A percentile compares a stretch with the other conserved stretches of the same genome.
Conservation (phyloP, 2,888 invertebrate species). For the Pseudolycoriella hygida region DNA sequence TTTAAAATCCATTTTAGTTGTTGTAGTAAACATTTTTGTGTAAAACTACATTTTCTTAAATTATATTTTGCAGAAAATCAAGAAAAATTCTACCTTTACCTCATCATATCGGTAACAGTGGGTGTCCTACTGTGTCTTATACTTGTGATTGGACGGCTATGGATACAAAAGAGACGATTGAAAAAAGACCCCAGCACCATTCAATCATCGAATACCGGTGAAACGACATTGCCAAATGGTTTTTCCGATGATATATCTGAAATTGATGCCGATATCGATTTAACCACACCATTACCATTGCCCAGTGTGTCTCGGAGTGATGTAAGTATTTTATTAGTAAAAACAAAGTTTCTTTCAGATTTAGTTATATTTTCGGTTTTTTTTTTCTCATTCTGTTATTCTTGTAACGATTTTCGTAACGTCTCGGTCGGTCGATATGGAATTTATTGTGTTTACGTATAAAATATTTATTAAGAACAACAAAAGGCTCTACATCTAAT, state of each 20-base stretch:
- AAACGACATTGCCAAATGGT: slow-evolving; percentile 60
- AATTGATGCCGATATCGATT: slow-evolving; percentile 53
- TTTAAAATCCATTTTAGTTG: too few relatives aligned
- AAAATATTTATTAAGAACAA: too few relatives aligned
- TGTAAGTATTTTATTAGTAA: slow-evolving; percentile 16
- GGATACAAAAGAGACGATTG: slow-evolving; percentile 44
- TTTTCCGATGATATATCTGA: slow-evolving; percentile 73
- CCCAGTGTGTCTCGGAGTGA: slow-evolving; percentile 27
- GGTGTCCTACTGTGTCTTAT: slow-evolving; percentile 54
- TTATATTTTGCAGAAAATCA: slow-evolving; percentile 21
- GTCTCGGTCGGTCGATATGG: too few relatives aligned
- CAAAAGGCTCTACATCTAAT: too few relatives aligned
- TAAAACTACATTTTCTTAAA: slow-evolving; percentile 2
- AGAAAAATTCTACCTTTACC: slow-evolving; percentile 58
- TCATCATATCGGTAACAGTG: slow-evolving; percentile 56
- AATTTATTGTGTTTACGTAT: too few relatives aligned
- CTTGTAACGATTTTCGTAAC: neutral
- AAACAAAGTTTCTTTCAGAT: too few relatives aligned
- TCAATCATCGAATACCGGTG: slow-evolving; percentile 46
- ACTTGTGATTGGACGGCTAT: slow-evolving; percentile 50
- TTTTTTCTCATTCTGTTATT: slow-evolving; percentile 1
- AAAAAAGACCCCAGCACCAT: slow-evolving; percentile 44
- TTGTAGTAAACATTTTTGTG: too few relatives aligned
- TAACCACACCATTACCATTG: slow-evolving; percentile 41
- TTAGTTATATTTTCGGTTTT: neutral